Evolutionary conservation across 2,113 vertebrate species (phyloP), one percentile per base, ranked within the genome.

Genomic region (Pseudorectes ferrugineus): DNA sequence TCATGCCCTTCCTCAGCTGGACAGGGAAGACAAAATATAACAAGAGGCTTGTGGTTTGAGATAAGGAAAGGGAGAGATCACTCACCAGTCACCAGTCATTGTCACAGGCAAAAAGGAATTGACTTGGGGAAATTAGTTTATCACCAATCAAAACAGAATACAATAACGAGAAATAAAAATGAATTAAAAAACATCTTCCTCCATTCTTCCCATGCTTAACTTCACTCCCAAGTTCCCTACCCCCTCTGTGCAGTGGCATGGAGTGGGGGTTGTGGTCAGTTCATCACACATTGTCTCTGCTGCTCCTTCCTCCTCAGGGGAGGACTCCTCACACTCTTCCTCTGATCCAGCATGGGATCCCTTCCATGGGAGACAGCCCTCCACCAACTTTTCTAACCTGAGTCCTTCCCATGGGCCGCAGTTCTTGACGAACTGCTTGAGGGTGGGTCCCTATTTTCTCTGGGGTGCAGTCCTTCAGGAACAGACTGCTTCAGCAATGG

Each of bases 371-470:
- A 72, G 16, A 38, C 28, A 58, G 38, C 26, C 12, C 17, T 84
- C 43, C 43, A 38, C 8, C 38, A 46, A 12, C 20, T 58, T 65
- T 38, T 35, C 51, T 74, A 71, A 3, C 29, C 20, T n/a, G 45
- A 67, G 7, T 45, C 24, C n/a, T 59, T 40, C 23, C 33, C 45
- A n/a, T 21, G 23, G 22, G 19, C 26, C 20, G 8, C 36, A 66
- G 16, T 2, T 67, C 52, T 45, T 46, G 28, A 31, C 3, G 2
- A 29, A 46, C 11, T 38, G 11, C 24, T 59, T 0, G 0, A 40
- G 21, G 3, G 2, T 59, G 13, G 7, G n/a, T 59, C 3, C 16
- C 6, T 67, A 51, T 36, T 11, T 29, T 4, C 38, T 20, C 6
- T 21, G 40, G 38, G 20, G 9, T 21, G 24, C 43, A 38, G 11